Evolutionary conservation across 2,888 invertebrate genomes (phyloP), one percentile per base, ranked within the genome.

Genomic region (Acrobasis consociella): DNA sequence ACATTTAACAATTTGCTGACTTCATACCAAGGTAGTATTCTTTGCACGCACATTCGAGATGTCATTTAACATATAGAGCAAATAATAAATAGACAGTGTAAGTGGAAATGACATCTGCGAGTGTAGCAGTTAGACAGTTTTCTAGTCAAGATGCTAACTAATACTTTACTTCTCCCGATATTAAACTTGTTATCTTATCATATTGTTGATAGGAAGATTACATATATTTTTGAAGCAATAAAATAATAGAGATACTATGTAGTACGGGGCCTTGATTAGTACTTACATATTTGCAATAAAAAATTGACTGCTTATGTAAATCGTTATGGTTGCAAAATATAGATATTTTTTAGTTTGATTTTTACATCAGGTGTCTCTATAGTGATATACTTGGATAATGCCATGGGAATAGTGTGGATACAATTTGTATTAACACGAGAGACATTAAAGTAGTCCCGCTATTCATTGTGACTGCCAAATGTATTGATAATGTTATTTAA

Each of bases 161-260:
- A 69, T 62, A 62, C 39, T 64, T 63, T 22, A 67, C 61, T 62
- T 61, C 64, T 55, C 16, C n/a, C 0, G 17, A 10, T 56, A 9
- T 7, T 62, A 55, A 11, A 60, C 8, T 50, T 59, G 16, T 37
- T 51, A 17, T 62, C 58, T 69, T 67, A 52, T 52, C 61, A 15
- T 53, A 49, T 62, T 63, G 58, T 62, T 65, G 60, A 63, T 55
- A 67, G 59, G 67, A 64, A 60, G 69, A 59, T 66, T 65, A 67
- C 65, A 67, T 73, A 70, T 74, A 73, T 77, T 75, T 78, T 76
- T 73, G 69, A 73, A 80, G 82, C 80, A 81, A 82, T 83, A 80
- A 75, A 68, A 65, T 69, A 64, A 63, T 74, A 72, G 73, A 73
- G 66, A 71, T 70, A 63, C 76, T 72, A 72, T 66, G 72, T 53